These are phyloP conservation scores for Oryzias javanicus DNA, from an alignment of 2,113 vertebrate species.

Conservation along the genomic window DNA sequence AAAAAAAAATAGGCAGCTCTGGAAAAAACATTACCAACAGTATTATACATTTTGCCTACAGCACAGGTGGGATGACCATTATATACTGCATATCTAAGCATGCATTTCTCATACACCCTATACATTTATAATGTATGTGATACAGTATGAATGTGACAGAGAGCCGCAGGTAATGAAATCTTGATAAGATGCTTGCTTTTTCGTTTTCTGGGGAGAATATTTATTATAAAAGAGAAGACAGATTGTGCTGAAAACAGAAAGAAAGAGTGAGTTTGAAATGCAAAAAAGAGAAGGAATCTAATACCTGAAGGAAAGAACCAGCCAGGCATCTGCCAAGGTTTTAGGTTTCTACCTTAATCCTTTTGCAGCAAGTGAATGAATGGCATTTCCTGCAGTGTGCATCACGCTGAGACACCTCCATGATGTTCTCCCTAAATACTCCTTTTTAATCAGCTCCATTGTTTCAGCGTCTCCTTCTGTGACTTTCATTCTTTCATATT, in stretches of 20 bases:
- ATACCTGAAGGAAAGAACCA: background rate
- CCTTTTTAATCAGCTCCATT: constrained; percentile 49
- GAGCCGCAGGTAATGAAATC: constrained; percentile 9
- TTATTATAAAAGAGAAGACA: background rate
- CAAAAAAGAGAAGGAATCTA: background rate
- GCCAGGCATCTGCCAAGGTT: constrained; percentile 14
- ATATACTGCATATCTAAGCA: constrained; percentile 13
- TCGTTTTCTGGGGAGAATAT: constrained; percentile 1
- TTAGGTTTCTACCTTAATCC: constrained; percentile 18
- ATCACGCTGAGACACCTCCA: constrained; percentile 35
- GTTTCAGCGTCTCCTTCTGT: constrained; percentile 32
- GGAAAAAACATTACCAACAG: constrained; percentile 11
- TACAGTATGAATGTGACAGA: background rate
- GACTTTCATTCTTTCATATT: constrained; percentile 50
- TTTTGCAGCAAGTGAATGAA: constrained; percentile 42
- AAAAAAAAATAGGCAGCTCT: background rate
- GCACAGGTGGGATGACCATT: background rate
- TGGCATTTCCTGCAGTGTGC: constrained; percentile 43
- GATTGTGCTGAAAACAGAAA: constrained; percentile 6
- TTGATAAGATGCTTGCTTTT: constrained; percentile 1
- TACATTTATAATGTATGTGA: constrained; percentile 14
- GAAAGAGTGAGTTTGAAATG: background rate
- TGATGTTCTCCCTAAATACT: constrained; percentile 50
- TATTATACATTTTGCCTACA: constrained; percentile 4
- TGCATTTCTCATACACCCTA: constrained; percentile 10